Conservation (phyloP, 92 coral and sea anemone genomes). For the Epizoanthus ramosus region DNA sequence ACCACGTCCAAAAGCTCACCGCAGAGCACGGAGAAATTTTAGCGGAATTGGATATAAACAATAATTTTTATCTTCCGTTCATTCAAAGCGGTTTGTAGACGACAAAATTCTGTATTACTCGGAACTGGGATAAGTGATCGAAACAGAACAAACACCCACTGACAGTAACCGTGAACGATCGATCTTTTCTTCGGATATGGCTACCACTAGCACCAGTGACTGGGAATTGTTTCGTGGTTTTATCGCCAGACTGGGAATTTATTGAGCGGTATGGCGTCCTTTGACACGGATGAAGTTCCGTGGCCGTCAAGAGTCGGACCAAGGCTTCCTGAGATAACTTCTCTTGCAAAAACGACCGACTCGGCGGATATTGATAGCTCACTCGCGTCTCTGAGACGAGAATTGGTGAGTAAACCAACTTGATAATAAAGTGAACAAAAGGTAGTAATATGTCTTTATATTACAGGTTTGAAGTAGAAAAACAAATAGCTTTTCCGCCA, state of each 20-base stretch:
- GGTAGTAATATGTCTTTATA: not conserved
- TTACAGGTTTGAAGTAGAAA: not conserved
- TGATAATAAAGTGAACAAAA: not conserved
- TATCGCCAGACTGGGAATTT: not conserved
- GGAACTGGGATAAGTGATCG: not conserved
- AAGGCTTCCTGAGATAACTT: conserved; percentile 11
- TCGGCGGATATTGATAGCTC: conserved; percentile 5
- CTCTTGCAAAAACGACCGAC: not conserved
- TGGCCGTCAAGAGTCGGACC: conserved; percentile 38
- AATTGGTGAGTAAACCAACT: conserved; percentile 22
- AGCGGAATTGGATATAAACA: not conserved
- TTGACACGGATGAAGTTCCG: not conserved
- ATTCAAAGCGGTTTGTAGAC: not conserved
- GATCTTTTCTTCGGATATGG: not conserved
- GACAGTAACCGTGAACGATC: not conserved
- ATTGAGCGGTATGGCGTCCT: not conserved
- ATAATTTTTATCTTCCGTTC: conserved; percentile 10
- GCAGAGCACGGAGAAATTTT: not conserved
- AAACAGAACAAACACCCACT: too few species aligned
- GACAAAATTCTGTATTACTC: not conserved
- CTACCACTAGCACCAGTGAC: not conserved
- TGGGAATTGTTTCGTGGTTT: not conserved
- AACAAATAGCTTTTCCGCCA: not conserved
- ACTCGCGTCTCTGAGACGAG: conserved; percentile 20
- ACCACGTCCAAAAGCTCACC: not conserved